phyloP scores from a whole-genome alignment of 2,113 vertebrate species.

The Aramus guarauna region DNA sequence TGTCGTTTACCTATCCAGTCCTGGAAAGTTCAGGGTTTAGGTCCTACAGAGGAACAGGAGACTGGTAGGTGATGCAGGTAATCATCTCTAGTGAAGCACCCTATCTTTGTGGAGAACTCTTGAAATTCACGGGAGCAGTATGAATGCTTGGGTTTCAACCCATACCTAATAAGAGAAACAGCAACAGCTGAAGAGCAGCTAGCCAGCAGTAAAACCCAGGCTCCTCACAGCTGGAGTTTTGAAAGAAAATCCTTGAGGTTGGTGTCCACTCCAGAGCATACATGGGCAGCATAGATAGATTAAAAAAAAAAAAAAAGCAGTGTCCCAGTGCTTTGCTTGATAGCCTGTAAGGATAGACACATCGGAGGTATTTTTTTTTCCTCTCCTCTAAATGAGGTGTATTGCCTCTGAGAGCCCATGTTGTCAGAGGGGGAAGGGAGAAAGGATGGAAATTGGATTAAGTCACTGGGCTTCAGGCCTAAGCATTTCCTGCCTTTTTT shows the following conservation, averaged over 20 bases:
- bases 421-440: slow-evolving; percentile 29
- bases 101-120: neutral
- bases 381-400: neutral
- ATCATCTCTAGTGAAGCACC: neutral
- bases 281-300: neutral
- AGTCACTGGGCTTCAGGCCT: slow-evolving; percentile 53
- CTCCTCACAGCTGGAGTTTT: neutral
- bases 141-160: neutral
- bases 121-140: neutral
- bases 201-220: neutral
- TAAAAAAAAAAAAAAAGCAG: neutral
- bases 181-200: neutral
- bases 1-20: neutral
- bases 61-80: neutral
- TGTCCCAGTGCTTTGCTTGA: neutral
- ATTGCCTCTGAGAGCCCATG: neutral
- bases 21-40: neutral
- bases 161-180: neutral
- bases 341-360: neutral
- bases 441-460: slow-evolving; percentile 53
- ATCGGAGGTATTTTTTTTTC: neutral
- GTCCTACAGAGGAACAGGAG: neutral
- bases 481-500: slow-evolving; percentile 27
- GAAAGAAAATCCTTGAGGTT: neutral
- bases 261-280: neutral